phyloP scores from a whole-genome alignment of 2,888 invertebrate genomes.

The Flexamia atlantica region DNA sequence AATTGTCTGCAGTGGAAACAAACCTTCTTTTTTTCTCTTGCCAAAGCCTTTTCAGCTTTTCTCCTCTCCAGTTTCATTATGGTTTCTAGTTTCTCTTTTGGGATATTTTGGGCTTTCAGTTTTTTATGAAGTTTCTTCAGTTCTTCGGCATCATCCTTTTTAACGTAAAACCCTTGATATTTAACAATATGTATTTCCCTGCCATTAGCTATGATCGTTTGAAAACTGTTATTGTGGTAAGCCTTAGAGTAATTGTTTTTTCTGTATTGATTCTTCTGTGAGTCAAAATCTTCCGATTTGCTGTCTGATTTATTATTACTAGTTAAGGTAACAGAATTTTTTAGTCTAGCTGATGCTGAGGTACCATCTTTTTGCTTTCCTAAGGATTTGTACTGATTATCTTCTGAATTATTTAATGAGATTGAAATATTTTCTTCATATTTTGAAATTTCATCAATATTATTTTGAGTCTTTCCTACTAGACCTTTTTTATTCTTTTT shows the following conservation, averaged over 20 bases:
- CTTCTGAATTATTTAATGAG: neutral
- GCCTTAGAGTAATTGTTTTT: neutral
- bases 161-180: conserved; percentile 85
- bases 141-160: conserved; percentile 83
- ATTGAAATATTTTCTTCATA: neutral
- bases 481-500: neutral
- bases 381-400: no score
- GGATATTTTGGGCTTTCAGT: conserved; percentile 81
- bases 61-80: conserved; percentile 84
- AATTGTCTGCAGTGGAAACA: conserved; percentile 89
- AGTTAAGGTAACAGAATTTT: neutral
- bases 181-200: conserved; percentile 80
- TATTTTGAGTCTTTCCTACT: neutral
- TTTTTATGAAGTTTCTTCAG: conserved; percentile 80
- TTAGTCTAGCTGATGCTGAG: neutral
- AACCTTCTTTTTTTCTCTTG: conserved; percentile 80
- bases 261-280: neutral
- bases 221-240: conserved; percentile 70
- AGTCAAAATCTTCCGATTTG: neutral
- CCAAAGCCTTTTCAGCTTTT: conserved; percentile 84
- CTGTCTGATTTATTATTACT: neutral
- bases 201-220: conserved; percentile 81
- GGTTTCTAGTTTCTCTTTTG: conserved; percentile 81
- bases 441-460: neutral
- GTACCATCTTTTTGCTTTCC: no score